Percentiles rank a stretch among this genome's conserved stretches.
phyloP scores from a whole-genome alignment of 2,113 vertebrate species.

The Ariopsis seemanni region DNA sequence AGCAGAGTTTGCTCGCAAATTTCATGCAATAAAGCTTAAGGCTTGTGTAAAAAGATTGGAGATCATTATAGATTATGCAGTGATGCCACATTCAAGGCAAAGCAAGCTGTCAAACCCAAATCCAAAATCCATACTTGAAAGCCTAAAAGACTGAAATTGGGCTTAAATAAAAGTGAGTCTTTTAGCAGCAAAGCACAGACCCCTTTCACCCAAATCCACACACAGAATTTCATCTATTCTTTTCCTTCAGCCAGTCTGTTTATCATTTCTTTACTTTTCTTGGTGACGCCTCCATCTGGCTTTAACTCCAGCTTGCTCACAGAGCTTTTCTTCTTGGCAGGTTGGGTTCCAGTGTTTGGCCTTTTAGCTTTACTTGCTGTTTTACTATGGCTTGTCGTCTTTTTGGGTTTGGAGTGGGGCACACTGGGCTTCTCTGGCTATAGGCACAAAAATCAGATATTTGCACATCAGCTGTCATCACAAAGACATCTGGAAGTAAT shows the following conservation, averaged over 20 bases:
- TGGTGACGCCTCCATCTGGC: constrained; percentile 79
- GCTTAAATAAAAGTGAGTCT: constrained; percentile 64
- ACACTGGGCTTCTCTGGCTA: constrained; percentile 85
- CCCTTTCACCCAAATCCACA: constrained; percentile 54
- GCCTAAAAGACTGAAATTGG: constrained; percentile 45
- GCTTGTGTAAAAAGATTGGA: constrained; percentile 24
- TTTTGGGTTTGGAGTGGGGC: constrained; percentile 93
- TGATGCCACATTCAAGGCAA: constrained; percentile 27
- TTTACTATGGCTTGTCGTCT: constrained; percentile 85
- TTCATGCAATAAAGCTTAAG: constrained; percentile 46
- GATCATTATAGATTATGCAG: constrained; percentile 10
- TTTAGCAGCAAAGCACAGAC: constrained; percentile 78
- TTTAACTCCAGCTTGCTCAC: constrained; percentile 68
- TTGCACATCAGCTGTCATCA: constrained; percentile 12
- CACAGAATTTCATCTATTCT: constrained; percentile 73
- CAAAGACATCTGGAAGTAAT: background rate
- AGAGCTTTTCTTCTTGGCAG: constrained; percentile 87
- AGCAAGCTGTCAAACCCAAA: constrained; percentile 36
- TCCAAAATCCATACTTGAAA: constrained; percentile 2
- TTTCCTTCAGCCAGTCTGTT: constrained; percentile 98
- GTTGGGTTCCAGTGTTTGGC: constrained; percentile 78
- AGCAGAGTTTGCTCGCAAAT: constrained; percentile 11
- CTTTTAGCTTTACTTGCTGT: constrained; percentile 91
- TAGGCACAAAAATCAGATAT: constrained; percentile 43
- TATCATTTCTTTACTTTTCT: constrained; percentile 97